These are phyloP conservation scores for Podotricha telesiphe DNA, from an alignment of 2,888 invertebrate genomes.

Conservation along the genomic window DNA sequence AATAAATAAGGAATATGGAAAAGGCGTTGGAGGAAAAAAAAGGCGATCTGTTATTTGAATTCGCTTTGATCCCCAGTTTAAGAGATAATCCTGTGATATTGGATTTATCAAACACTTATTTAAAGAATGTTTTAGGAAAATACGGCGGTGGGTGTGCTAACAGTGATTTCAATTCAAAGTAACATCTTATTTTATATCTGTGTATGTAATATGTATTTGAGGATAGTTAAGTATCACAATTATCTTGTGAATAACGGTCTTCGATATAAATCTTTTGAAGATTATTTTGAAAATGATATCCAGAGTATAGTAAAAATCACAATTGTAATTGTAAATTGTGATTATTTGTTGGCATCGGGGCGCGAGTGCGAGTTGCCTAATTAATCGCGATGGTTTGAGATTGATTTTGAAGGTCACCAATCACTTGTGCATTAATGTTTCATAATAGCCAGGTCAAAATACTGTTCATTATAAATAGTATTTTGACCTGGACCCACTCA, in stretches of 20 bases:
- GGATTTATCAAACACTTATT: slow-evolving; percentile 29
- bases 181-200: not conserved
- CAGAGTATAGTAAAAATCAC: too few relatives aligned
- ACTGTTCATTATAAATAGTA: too few relatives aligned
- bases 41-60: slow-evolving; percentile 32
- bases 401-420: too few relatives aligned
- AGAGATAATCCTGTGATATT: slow-evolving; percentile 37
- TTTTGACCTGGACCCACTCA: too few relatives aligned
- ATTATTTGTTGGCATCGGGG: too few relatives aligned
- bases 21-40: slow-evolving; percentile 9
- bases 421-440: too few relatives aligned
- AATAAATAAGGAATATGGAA: slow-evolving; percentile 6
- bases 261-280: not conserved
- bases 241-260: not conserved
- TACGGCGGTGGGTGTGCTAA: slow-evolving; percentile 14
- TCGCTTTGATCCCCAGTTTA: slow-evolving; percentile 37
- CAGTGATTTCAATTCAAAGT: slow-evolving; percentile 7
- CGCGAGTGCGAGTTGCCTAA: too few relatives aligned
- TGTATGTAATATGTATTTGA: not conserved
- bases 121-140: slow-evolving; percentile 22
- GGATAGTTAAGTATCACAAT: not conserved
- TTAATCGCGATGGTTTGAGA: too few relatives aligned
- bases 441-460: too few relatives aligned
- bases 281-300: too few relatives aligned
- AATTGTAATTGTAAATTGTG: too few relatives aligned